Base-by-base conservation (phyloP, 2,888 invertebrate genomes). In the Pemphredon lugubris region DNA sequence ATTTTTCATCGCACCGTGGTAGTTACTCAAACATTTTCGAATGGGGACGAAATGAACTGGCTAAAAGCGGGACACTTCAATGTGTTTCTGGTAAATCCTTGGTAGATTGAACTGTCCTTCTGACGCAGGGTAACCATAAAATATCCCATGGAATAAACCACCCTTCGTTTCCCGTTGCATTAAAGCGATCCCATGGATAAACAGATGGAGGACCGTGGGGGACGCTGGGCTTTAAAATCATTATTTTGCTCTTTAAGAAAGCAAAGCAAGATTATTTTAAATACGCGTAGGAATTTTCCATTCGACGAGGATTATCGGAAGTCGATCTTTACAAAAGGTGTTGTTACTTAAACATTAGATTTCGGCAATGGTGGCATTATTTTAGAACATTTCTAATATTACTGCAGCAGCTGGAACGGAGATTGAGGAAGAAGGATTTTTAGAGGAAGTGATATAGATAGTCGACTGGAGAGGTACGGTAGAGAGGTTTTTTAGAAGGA, bases 141-240 rank as follows among this genome's bases (percentile, higher is more conserved):
- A 76, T 82, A 84, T 77, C 81, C 77, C 72, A 75, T 54, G 64
- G 65, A 80, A 76, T 83, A 78, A 83, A 75, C 80, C 69, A 67
- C 65, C 75, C 76, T 72, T 69, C 75, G 61, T 77, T 73, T 77
- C 65, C 66, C 77, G 58, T 84, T 84, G 84, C 84, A 84, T 87
- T 86, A 86, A 82, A 75, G 37, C 77, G 81, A 86, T 86, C 84
- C 84, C 75, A 60, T 73, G 84, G 84, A 86, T 86, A 84, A 87
- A 83, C 83, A 85, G 77, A 73, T 54, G 58, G 54, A 68, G 73
- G 68, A 78, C 79, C 69, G 48, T 7, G 26, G 26, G 34, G 55
- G 50, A 68, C 6, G 42, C 57, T 50, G 13, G 32, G 55, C 50
- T 66, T 68, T 66, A 63, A 80, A 75, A 40, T 73, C 59, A 59